Evolutionary conservation across 2,113 vertebrate species (phyloP).

Genomic region (Phoxinus phoxinus): DNA sequence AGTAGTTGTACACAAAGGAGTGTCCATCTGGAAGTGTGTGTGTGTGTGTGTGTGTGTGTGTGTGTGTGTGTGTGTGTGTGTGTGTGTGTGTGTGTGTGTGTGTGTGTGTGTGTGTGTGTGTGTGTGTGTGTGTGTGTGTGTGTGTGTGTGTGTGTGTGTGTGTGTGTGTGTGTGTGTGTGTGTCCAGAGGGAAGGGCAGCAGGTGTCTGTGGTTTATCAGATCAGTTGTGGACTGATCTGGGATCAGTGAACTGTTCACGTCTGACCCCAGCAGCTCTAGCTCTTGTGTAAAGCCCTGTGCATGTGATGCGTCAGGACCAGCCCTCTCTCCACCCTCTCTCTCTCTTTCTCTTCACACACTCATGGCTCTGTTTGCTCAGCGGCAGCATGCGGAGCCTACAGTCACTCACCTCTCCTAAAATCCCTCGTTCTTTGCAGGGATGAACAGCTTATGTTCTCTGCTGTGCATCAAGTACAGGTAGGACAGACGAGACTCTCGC

Average conservation of each 20-base stretch:
- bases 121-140: no score
- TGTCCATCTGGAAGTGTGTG: slow-evolving; percentile 38
- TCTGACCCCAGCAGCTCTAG: slow-evolving; percentile 34
- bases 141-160: no score
- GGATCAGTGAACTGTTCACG: slow-evolving; percentile 28
- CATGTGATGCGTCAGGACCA: slow-evolving; percentile 36
- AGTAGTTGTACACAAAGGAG: slow-evolving; percentile 21
- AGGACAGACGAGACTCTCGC: slow-evolving; percentile 62
- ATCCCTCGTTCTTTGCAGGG: slow-evolving; percentile 71
- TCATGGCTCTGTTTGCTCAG: slow-evolving; percentile 53
- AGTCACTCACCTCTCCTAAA: slow-evolving; percentile 71
- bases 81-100: no score
- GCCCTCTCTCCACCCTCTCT: slow-evolving; percentile 34
- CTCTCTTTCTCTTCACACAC: not conserved
- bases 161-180: no score
- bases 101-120: no score
- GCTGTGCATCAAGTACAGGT: slow-evolving; percentile 90
- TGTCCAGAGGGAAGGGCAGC: slow-evolving; percentile 41
- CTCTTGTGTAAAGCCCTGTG: slow-evolving; percentile 15
- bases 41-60: slow-evolving; percentile 10
- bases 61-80: no score
- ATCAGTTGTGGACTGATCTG: slow-evolving; percentile 32
- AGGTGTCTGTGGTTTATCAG: slow-evolving; percentile 56
- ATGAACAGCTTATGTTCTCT: slow-evolving; percentile 88
- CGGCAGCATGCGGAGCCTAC: slow-evolving; percentile 76